Evolutionary conservation across 2,888 invertebrate species (phyloP).

Genomic region (Cacoxenus indagator): DNA sequence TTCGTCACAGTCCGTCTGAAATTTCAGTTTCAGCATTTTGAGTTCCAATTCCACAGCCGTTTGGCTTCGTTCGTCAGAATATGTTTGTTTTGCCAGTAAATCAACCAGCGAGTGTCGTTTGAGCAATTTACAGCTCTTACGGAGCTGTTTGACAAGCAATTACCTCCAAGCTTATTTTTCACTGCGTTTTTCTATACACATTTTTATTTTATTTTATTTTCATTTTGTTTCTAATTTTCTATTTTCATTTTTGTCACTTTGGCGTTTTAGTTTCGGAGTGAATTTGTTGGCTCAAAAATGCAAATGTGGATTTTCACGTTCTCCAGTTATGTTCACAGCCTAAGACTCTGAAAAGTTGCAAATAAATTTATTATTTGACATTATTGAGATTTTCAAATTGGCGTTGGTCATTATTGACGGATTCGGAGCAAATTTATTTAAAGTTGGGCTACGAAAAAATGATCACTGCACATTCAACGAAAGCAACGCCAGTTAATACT

Average conservation of each 20-base stretch:
- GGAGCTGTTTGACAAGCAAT: constrained; percentile 58
- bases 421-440: too few relatives aligned
- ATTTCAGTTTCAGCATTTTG: constrained; percentile 43
- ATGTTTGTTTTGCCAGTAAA: constrained; percentile 58
- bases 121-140: constrained; percentile 56
- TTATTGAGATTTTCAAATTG: too few relatives aligned
- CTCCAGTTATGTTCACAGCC: neutral
- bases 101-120: constrained; percentile 47
- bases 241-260: neutral
- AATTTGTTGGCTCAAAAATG: neutral
- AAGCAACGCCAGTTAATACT: too few relatives aligned
- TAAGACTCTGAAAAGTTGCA: too few relatives aligned
- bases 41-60: neutral
- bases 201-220: too few relatives aligned
- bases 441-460: too few relatives aligned
- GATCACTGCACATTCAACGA: too few relatives aligned
- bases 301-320: neutral
- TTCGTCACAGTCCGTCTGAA: constrained; percentile 56
- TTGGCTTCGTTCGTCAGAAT: constrained; percentile 3
- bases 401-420: too few relatives aligned
- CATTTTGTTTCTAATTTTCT: neutral
- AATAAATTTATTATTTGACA: too few relatives aligned
- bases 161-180: constrained; percentile 44
- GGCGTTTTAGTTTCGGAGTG: constrained; percentile 1
- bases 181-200: too few relatives aligned